Base-by-base conservation (phyloP, 2,113 vertebrate genomes). In the Polypterus senegalus region DNA sequence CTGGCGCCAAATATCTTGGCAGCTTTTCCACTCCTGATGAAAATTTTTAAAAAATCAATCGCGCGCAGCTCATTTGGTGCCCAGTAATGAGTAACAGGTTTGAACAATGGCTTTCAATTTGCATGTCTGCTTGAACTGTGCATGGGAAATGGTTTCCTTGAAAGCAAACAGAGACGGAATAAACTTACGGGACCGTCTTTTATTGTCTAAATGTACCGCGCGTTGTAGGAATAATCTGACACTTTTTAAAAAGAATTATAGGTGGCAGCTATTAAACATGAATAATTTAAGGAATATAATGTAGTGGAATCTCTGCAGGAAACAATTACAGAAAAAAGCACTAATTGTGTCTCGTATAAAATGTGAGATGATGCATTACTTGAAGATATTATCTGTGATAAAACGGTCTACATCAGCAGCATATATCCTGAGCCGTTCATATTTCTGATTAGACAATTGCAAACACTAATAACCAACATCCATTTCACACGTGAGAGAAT, bases 241-340 rank as follows among this genome's bases (percentile, higher is more conserved):
- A 27, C 27, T 11, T 57, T 5, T 7, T 6, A 5, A 57, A 44
- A 44, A 45, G 27, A 44, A 57, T 57, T 57, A 57, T 57, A 43
- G 56, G 56, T 43, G 11, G 9, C 27, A 57, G 27, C 56, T 57
- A 11, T 6, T 11, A 43, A 57, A 57, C 56, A 57, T 57, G n/a
- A 57, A 57, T 57, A 57, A 57, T 57, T 57, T 27, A 57, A 44
- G 46, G 2, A 57, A 57, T 57, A 57, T 57, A 57, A 44, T 57
- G 56, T 57, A 44, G 56, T 9, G 9, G 56, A 57, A 57, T 57
- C 56, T 44, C 9, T 51, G 27, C 27, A 44, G 56, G 56, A 44
- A 44, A 57, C 56, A 57, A 27, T 57, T 57, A 57, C 56, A 57
- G 56, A 57, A 44, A 57, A 57, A 57, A 57, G 56, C 56, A 43